Conservation (phyloP, 1,140 invertebrate genomes). For the Polyergus mexicanus region DNA sequence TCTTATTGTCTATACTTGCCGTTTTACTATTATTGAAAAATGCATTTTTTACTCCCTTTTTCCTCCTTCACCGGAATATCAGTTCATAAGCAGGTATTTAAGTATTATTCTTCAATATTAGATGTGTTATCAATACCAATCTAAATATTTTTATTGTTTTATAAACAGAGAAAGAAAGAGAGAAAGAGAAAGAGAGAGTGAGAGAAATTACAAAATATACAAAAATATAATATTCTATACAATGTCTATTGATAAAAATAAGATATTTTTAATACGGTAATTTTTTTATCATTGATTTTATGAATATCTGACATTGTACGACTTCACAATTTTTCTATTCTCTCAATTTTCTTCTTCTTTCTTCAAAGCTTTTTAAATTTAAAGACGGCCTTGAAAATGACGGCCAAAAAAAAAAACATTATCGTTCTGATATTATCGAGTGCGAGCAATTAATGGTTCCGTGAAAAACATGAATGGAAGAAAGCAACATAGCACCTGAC, state of each 20-base stretch:
- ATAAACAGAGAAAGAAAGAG: neutral
- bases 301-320: neutral
- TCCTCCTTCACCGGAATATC: neutral
- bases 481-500: conserved; percentile 51
- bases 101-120: neutral
- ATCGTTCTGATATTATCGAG: conserved; percentile 75
- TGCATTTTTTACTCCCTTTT: neutral
- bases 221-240: neutral
- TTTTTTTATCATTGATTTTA: neutral
- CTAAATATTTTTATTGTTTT: neutral
- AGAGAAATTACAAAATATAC: neutral
- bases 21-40: conserved; percentile 23
- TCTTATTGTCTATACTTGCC: conserved; percentile 31
- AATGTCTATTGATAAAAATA: neutral
- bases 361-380: conserved; percentile 61
- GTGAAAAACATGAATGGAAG: conserved; percentile 74
- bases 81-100: neutral
- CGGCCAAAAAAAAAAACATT: conserved; percentile 61
- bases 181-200: too few relatives aligned
- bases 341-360: conserved; percentile 35
- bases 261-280: neutral
- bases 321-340: neutral
- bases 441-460: conserved; percentile 75
- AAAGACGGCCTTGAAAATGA: conserved; percentile 74
- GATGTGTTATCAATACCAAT: neutral